Conservation (phyloP, 2,113 vertebrate genomes). For the Psilopogon haemacephalus region DNA sequence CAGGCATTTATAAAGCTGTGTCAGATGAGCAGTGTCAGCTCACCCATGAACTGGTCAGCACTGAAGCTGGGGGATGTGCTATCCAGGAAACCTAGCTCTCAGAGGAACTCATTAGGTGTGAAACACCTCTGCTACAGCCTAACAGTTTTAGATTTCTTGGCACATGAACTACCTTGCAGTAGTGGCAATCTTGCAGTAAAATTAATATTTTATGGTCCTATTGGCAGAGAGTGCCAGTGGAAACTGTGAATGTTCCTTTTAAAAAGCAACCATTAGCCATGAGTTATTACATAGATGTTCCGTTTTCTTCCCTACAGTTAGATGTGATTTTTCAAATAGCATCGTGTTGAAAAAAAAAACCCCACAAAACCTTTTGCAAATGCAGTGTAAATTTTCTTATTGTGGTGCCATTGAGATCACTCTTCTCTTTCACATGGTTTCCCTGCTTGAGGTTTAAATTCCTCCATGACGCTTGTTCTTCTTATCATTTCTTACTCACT, state of each 20-base stretch:
- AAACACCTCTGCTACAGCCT: neutral
- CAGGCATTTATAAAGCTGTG: neutral
- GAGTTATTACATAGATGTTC: neutral
- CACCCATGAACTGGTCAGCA: neutral
- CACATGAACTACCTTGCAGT: neutral
- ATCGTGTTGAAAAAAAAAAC: neutral
- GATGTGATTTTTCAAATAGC: conserved; percentile 14
- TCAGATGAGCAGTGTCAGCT: neutral
- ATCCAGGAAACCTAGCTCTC: neutral
- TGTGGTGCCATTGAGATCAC: neutral
- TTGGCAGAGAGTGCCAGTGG: neutral
- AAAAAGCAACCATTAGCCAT: conserved; percentile 5
- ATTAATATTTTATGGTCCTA: neutral
- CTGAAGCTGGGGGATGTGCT: neutral
- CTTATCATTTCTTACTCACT: neutral
- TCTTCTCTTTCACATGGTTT: neutral
- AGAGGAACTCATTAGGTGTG: neutral
- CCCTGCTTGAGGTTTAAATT: neutral
- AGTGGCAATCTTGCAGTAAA: neutral
- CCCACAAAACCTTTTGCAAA: neutral
- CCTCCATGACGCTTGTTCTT: neutral
- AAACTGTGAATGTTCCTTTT: neutral
- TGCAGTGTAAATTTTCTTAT: neutral
- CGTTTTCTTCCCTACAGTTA: neutral
- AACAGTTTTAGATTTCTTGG: neutral